Evolutionary conservation across 1,140 invertebrate genomes (phyloP).

Genomic region (Drosophila teissieri): DNA sequence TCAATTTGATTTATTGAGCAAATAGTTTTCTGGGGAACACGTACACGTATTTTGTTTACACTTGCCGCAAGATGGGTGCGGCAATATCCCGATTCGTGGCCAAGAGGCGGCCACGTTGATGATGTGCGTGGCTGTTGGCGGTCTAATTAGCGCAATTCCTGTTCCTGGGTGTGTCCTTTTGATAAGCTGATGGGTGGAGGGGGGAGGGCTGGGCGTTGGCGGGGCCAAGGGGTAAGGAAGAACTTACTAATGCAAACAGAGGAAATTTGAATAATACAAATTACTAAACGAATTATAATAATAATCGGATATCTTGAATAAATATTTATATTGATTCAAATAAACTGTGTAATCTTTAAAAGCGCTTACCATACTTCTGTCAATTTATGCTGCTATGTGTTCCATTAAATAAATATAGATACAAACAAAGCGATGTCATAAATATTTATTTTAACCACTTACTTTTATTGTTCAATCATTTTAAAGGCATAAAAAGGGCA

Average conservation of each 20-base stretch:
- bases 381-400: too few species aligned
- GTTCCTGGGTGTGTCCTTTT: conserved; percentile 47
- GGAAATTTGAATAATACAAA: conserved; percentile 6
- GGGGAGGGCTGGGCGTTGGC: neutral
- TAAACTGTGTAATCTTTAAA: too few species aligned
- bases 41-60: conserved; percentile 42
- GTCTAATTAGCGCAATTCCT: conserved; percentile 57
- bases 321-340: neutral
- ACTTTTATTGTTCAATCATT: neutral
- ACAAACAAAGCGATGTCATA: neutral
- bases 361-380: too few species aligned
- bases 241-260: neutral
- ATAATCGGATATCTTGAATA: too few species aligned
- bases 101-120: conserved; percentile 28
- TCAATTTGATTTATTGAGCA: conserved; percentile 72
- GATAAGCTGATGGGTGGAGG: conserved; percentile 11
- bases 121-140: conserved; percentile 55
- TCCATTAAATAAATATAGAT: neutral
- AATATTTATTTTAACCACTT: neutral
- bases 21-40: conserved; percentile 63
- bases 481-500: neutral
- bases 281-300: too few species aligned
- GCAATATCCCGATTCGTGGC: neutral
- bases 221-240: neutral
- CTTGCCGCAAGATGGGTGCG: neutral